These are phyloP conservation scores for Ostrea denselamellosa DNA, from an alignment of 1,140 invertebrate genomes.

Conservation along the genomic window DNA sequence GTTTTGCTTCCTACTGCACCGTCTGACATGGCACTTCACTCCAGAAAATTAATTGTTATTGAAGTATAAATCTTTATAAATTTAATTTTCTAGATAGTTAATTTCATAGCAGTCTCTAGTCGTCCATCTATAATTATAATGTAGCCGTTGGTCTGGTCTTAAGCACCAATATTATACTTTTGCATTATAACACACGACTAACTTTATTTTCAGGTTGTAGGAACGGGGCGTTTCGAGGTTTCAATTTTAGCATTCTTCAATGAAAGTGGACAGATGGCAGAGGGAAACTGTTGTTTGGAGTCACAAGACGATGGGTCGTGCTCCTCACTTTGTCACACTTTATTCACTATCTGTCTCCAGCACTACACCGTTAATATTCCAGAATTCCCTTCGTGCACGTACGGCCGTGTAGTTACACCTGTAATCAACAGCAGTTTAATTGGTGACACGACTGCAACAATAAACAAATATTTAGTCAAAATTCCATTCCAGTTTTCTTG, in stretches of 20 bases:
- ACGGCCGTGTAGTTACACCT: conserved; percentile 56
- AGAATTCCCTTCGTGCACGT: conserved; percentile 55
- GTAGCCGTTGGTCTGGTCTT: conserved; percentile 22
- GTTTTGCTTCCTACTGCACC: not conserved
- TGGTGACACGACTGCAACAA: conserved; percentile 26
- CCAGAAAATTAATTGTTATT: not conserved
- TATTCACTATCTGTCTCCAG: conserved; percentile 61
- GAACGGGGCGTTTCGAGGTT: conserved; percentile 62
- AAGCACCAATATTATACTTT: not conserved
- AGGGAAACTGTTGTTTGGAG: conserved; percentile 56
- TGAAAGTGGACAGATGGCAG: conserved; percentile 53
- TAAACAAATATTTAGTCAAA: conserved; percentile 45
- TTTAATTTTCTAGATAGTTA: not conserved
- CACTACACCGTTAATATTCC: conserved; percentile 58
- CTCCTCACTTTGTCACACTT: conserved; percentile 57
- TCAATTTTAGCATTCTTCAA: conserved; percentile 59
- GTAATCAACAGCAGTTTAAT: conserved; percentile 57
- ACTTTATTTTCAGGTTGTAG: conserved; percentile 50
- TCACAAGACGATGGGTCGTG: conserved; percentile 41
- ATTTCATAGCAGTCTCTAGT: not conserved
- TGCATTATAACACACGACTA: not conserved
- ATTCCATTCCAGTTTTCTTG: conserved; percentile 61
- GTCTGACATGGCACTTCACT: not conserved
- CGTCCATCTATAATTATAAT: not conserved
- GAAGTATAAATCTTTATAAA: not conserved